Evolutionary conservation across 92 coral and sea anemone genomes (phyloP).

Genomic region (Chrysogorgia sp.): DNA sequence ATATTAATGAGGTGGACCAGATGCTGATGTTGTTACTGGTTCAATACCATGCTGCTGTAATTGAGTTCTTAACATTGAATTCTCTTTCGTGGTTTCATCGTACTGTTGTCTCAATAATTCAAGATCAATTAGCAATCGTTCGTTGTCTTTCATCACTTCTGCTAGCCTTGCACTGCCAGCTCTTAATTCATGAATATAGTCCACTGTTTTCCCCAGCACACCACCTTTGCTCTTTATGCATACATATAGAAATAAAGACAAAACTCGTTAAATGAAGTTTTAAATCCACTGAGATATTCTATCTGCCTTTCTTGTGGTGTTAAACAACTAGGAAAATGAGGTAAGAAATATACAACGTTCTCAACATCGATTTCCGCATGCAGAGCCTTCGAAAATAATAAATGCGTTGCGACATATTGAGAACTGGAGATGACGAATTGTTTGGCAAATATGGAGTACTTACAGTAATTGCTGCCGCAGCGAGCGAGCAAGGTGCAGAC

Average conservation of each 20-base stretch:
- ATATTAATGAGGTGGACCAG: constrained; percentile 48
- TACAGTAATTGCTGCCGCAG: no score
- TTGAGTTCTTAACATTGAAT: constrained; percentile 81
- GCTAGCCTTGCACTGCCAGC: constrained; percentile 86
- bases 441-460: no score
- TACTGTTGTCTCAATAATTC: constrained; percentile 90
- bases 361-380: no score
- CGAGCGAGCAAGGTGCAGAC: no score
- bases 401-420: no score
- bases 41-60: constrained; percentile 96
- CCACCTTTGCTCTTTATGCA: constrained; percentile 92
- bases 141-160: constrained; percentile 88
- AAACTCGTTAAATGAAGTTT: not conserved
- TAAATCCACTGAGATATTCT: not conserved
- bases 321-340: no score
- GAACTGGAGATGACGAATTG: no score
- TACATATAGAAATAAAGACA: no score
- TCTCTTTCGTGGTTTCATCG: constrained; percentile 95
- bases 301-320: no score
- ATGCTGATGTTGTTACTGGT: constrained; percentile 59
- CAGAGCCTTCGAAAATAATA: no score
- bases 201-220: constrained; percentile 93
- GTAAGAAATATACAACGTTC: no score
- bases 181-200: constrained; percentile 85
- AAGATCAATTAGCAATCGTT: constrained; percentile 74